Conservation (phyloP, 2,113 vertebrate species). For the Ovis canadensis region DNA sequence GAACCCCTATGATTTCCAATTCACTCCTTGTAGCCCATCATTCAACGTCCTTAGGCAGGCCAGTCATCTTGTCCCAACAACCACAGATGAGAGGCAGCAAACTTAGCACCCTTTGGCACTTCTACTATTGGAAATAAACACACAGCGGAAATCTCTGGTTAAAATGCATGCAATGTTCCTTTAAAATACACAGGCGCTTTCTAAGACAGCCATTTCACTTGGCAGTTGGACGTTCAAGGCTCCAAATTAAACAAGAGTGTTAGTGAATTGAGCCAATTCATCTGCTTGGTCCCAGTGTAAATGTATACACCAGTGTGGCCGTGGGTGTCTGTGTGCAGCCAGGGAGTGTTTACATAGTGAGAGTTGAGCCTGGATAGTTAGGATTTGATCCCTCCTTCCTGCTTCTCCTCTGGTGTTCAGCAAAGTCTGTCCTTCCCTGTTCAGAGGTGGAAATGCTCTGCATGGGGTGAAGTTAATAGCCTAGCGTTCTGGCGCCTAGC, state of each 20-base stretch:
- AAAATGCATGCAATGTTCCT: constrained; percentile 63
- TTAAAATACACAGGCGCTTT: constrained; percentile 66
- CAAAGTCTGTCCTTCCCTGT: not conserved
- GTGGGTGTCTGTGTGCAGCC: not conserved
- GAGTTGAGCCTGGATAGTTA: not conserved
- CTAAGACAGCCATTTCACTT: constrained; percentile 63
- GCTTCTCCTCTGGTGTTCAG: not conserved
- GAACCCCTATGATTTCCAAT: not conserved
- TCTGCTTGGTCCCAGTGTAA: constrained; percentile 9
- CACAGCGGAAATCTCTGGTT: constrained; percentile 59
- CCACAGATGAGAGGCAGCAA: constrained; percentile 15
- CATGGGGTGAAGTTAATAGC: not conserved
- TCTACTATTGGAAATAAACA: constrained; percentile 58
- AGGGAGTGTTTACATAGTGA: constrained; percentile 1
- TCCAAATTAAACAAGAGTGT: constrained; percentile 69
- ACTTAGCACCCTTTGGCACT: not conserved
- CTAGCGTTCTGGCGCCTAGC: not conserved
- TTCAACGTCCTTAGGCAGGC: not conserved
- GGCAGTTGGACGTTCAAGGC: not conserved
- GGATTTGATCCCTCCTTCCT: not conserved
- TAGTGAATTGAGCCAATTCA: constrained; percentile 69
- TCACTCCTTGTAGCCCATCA: not conserved
- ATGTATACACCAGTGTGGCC: not conserved
- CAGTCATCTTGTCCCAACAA: not conserved
- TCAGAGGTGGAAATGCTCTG: not conserved